A percentile compares a stretch with the other conserved stretches of the same genome.
Conservation (phyloP, 2,797 vertebrate genomes). For the Danio choprae region DNA sequence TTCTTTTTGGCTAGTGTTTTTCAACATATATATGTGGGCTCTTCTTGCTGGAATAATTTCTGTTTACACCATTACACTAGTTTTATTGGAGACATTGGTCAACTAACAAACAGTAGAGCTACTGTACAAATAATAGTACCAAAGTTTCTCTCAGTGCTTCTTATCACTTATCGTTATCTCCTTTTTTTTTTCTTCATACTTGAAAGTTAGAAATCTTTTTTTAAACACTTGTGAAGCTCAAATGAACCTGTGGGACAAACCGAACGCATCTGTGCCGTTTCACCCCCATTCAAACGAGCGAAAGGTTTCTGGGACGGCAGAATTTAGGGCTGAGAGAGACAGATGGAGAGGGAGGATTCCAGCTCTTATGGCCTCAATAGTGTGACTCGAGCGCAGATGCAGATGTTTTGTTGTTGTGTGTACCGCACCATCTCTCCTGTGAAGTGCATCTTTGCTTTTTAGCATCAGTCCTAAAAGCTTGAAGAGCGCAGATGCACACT, state of each 20-base stretch:
- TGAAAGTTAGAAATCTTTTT: not conserved
- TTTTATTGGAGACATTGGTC: no score
- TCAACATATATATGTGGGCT: no score
- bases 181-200: not conserved
- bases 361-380: conserved; percentile 5
- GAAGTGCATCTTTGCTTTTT: conserved; percentile 12
- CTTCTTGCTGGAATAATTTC: no score
- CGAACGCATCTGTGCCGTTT: conserved; percentile 2
- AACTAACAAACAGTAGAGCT: no score
- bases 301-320: conserved; percentile 43
- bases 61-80: no score
- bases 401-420: conserved; percentile 1
- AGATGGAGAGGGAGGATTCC: conserved; percentile 26
- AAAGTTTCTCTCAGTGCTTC: not conserved
- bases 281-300: not conserved
- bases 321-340: conserved; percentile 19
- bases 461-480: not conserved
- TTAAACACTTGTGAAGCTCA: not conserved
- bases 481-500: conserved; percentile 9
- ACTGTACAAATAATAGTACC: not conserved
- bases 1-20: no score
- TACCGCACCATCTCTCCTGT: not conserved
- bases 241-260: not conserved
- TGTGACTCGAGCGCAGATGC: conserved; percentile 1
- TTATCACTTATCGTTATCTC: not conserved